These are phyloP conservation scores for Anadara kagoshimensis DNA, from an alignment of 1,140 invertebrate genomes.

Conservation along the genomic window DNA sequence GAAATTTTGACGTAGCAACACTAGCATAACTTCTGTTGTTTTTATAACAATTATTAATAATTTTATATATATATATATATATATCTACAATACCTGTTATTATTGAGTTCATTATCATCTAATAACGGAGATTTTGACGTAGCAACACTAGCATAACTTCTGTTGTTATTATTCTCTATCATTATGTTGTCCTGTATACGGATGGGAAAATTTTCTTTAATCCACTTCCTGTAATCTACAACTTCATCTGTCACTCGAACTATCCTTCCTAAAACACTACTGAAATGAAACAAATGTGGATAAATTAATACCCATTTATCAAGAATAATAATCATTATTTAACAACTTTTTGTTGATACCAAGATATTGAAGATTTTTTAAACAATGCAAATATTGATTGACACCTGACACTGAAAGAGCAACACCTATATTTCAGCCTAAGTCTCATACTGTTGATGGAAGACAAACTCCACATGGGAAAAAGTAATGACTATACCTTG, in stretches of 20 bases:
- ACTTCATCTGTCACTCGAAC: constrained; percentile 95
- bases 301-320: too few species aligned
- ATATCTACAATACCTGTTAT: constrained; percentile 8
- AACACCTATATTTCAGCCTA: too few species aligned
- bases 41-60: neutral
- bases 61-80: constrained; percentile 6
- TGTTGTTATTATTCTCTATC: constrained; percentile 17
- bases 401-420: too few species aligned
- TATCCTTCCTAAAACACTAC: constrained; percentile 88
- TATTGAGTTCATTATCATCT: constrained; percentile 25
- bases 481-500: too few species aligned
- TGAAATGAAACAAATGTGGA: constrained; percentile 22
- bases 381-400: too few species aligned
- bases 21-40: constrained; percentile 54
- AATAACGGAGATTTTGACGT: constrained; percentile 21
- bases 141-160: constrained; percentile 61
- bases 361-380: too few species aligned
- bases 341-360: too few species aligned
- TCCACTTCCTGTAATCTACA: constrained; percentile 86
- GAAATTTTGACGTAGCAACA: constrained; percentile 44
- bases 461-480: too few species aligned
- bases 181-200: constrained; percentile 20
- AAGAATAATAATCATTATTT: too few species aligned
- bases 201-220: constrained; percentile 62
- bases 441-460: too few species aligned